These are phyloP conservation scores for Drosophila athabasca DNA, from an alignment of 1,140 invertebrate species.

Conservation along the genomic window DNA sequence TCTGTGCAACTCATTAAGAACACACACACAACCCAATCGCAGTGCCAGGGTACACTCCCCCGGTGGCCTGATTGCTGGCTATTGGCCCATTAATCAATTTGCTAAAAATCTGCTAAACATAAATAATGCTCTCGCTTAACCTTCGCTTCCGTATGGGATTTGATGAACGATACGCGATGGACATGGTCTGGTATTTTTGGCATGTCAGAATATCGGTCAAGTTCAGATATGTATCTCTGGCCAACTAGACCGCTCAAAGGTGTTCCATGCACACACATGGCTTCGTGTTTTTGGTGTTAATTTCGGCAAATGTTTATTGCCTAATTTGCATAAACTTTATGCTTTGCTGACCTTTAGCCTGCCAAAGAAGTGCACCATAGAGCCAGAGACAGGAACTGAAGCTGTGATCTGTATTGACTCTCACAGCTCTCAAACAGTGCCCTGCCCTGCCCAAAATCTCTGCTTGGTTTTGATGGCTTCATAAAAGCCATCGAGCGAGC, in stretches of 20 bases:
- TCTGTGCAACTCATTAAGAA: conserved; percentile 46
- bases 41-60: not conserved
- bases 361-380: conserved; percentile 19
- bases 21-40: conserved; percentile 3
- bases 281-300: conserved; percentile 41
- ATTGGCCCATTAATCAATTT: conserved; percentile 59
- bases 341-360: conserved; percentile 39
- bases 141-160: conserved; percentile 45
- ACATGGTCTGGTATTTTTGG: conserved; percentile 14
- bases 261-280: conserved; percentile 3
- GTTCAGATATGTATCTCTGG: conserved; percentile 46
- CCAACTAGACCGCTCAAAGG: conserved; percentile 22
- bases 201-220: conserved; percentile 66
- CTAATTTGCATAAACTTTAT: conserved; percentile 63
- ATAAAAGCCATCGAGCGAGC: conserved; percentile 27
- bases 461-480: conserved; percentile 42
- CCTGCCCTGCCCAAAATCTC: conserved; percentile 34
- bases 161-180: conserved; percentile 25
- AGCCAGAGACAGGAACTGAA: conserved; percentile 9
- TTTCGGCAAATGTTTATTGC: conserved; percentile 36
- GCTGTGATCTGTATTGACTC: not conserved
- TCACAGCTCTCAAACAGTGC: not conserved
- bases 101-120: conserved; percentile 44
- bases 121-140: conserved; percentile 46
- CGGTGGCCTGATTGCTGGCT: too few species aligned